A percentile compares a stretch with the other conserved stretches of the same genome.
phyloP scores from a whole-genome alignment of 1,140 invertebrate species.

The Scylla paramamosain region DNA sequence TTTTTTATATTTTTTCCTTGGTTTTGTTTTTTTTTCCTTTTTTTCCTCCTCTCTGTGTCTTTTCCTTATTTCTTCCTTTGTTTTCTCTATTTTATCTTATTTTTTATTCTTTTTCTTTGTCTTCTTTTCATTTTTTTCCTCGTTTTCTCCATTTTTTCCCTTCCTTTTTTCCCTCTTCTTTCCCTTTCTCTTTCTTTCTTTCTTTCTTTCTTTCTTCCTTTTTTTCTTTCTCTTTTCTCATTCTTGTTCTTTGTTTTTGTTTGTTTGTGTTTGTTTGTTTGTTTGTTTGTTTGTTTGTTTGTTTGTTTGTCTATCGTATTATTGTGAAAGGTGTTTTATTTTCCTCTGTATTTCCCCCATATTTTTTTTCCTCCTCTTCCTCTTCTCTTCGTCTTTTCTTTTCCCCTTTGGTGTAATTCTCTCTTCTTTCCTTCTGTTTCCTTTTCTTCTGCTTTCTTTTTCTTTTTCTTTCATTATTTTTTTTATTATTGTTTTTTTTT shows the following conservation, averaged over 20 bases:
- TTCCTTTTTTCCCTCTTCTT: background rate
- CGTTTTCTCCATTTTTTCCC: background rate
- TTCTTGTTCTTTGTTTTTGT: background rate
- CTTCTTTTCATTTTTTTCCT: too few relatives aligned
- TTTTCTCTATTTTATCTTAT: background rate
- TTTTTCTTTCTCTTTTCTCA: background rate
- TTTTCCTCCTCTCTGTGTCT: background rate
- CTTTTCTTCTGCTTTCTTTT: background rate
- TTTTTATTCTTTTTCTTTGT: too few relatives aligned
- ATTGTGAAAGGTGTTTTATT: background rate
- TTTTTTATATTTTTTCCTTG: background rate
- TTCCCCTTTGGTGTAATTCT: background rate
- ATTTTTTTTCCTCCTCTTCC: background rate
- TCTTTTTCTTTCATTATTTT: background rate
- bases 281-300: background rate
- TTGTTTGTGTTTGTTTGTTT: background rate
- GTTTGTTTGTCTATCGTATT: background rate
- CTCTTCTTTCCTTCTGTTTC: background rate
- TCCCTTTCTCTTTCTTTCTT: background rate
- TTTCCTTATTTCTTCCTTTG: too few relatives aligned
- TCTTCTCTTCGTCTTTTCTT: background rate
- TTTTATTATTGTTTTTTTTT: background rate
- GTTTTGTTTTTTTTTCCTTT: too few relatives aligned
- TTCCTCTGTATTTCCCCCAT: background rate
- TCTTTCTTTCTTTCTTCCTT: background rate